A percentile compares a stretch with the other conserved stretches of the same genome.
These are phyloP conservation scores for Strigamia crassipes DNA, from an alignment of 2,888 invertebrate genomes.

Conservation along the genomic window DNA sequence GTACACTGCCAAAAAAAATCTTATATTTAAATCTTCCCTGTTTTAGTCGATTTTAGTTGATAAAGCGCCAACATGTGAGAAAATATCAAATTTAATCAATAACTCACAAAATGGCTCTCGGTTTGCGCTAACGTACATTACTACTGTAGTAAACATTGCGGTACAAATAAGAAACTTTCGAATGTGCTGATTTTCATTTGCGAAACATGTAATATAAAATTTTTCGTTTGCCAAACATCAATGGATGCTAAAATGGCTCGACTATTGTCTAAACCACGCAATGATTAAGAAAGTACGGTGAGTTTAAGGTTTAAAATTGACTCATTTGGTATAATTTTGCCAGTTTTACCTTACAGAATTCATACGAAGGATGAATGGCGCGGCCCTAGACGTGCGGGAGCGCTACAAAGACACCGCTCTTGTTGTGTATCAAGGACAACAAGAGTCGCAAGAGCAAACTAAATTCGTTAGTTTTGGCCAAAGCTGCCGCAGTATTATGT, in stretches of 20 bases:
- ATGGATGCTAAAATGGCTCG: too few species aligned
- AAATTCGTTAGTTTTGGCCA: not conserved
- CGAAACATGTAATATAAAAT: too few species aligned
- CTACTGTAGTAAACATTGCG: too few species aligned
- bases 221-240: too few species aligned
- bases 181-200: too few species aligned
- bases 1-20: not conserved
- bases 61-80: constrained; percentile 6
- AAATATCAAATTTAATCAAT: not conserved
- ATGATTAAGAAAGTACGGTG: too few species aligned
- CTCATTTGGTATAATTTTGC: not conserved
- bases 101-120: not conserved
- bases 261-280: too few species aligned
- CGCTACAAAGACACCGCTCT: not conserved
- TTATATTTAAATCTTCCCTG: not conserved
- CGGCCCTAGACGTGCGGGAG: not conserved
- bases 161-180: too few species aligned
- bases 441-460: not conserved
- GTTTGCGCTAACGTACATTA: too few species aligned
- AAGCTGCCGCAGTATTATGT: not conserved
- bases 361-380: not conserved
- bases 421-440: not conserved
- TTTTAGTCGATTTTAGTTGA: not conserved
- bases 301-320: not conserved
- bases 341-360: not conserved